A percentile compares a stretch with the other conserved stretches of the same genome.
Conservation (phyloP, 2,797 vertebrate species). For the Glossophaga mutica region DNA sequence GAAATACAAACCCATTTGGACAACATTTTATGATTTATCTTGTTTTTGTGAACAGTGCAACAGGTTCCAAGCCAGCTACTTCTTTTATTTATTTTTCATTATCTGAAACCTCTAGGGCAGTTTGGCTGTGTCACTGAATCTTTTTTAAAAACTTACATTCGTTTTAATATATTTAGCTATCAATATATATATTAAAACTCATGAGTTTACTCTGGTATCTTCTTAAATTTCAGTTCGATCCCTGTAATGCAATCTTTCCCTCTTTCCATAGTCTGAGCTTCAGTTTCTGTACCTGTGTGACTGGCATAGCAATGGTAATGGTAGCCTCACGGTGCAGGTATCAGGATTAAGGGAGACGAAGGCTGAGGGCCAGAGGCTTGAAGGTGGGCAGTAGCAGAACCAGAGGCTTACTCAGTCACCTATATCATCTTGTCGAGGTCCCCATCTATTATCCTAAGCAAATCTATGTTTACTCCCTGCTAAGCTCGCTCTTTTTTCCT, state of each 20-base stretch:
- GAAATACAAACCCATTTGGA: background rate
- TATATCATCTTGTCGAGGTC: background rate
- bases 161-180: background rate
- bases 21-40: background rate
- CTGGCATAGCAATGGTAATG: background rate
- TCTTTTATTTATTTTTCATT: constrained; percentile 8
- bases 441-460: background rate
- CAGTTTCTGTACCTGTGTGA: background rate
- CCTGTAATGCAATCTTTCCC: background rate
- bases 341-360: background rate
- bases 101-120: background rate
- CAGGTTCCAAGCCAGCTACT: background rate
- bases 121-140: background rate
- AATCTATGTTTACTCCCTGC: background rate
- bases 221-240: background rate
- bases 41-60: background rate
- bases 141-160: background rate
- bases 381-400: background rate
- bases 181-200: background rate
- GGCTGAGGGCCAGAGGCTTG: background rate
- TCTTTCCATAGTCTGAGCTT: background rate
- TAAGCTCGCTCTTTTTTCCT: background rate
- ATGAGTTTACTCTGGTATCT: background rate
- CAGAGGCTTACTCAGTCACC: background rate
- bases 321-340: background rate